Conservation (phyloP, 2,113 vertebrate genomes). For the Pterocles gutturalis region DNA sequence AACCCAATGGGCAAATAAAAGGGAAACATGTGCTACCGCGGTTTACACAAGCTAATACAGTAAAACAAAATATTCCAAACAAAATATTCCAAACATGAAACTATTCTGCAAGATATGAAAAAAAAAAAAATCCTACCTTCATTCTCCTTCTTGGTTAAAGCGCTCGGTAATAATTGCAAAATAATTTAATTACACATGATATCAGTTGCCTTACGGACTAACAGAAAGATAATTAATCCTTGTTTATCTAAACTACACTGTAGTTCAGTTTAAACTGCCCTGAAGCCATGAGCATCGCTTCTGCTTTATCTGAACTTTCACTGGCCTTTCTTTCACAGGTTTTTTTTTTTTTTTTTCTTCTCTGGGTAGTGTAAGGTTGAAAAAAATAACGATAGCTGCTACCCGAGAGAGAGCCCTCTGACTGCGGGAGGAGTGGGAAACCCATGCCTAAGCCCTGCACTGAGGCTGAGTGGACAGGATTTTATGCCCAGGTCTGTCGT, state of each 20-base stretch:
- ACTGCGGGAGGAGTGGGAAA: neutral
- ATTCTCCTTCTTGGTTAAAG: conserved; percentile 63
- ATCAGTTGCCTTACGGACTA: conserved; percentile 69
- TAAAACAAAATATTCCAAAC: conserved; percentile 62
- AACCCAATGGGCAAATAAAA: conserved; percentile 80
- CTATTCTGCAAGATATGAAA: conserved; percentile 40
- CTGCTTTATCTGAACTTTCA: conserved; percentile 33
- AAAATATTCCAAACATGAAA: conserved; percentile 57
- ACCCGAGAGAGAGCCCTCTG: neutral
- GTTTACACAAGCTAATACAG: conserved; percentile 59
- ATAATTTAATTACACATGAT: conserved; percentile 79
- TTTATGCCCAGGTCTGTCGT: accelerated
- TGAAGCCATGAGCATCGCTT: conserved; percentile 44
- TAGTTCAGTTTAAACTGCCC: conserved; percentile 56
- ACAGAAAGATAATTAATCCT: conserved; percentile 78
- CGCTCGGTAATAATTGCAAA: conserved; percentile 67
- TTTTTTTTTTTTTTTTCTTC: neutral
- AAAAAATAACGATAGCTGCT: neutral
- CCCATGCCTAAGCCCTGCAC: accelerated
- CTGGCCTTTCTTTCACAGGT: conserved; percentile 18
- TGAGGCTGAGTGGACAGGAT: neutral
- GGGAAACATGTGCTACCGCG: conserved; percentile 67
- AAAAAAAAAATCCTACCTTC: conserved; percentile 7
- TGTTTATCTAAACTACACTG: conserved; percentile 58
- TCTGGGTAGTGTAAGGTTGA: neutral